These are phyloP conservation scores for Psittacara wagleri DNA, from an alignment of 2,113 vertebrate species.

Conservation along the genomic window DNA sequence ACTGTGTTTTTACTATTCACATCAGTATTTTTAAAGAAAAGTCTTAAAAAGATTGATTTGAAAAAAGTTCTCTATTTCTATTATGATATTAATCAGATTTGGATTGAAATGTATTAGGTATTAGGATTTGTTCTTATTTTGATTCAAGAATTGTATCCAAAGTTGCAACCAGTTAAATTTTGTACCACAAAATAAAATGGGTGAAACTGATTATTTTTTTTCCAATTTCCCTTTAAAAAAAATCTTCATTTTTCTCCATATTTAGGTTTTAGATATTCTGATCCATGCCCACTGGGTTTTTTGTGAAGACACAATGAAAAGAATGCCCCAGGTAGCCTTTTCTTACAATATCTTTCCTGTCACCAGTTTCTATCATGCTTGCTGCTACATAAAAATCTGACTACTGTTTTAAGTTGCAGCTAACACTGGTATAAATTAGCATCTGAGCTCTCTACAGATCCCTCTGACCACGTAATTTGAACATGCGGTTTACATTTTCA, in stretches of 20 bases:
- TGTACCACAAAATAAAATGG: not conserved
- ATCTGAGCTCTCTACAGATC: not conserved
- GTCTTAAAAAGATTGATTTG: not conserved
- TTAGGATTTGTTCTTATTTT: not conserved
- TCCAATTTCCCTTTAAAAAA: not conserved
- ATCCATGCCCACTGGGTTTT: not conserved
- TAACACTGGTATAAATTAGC: not conserved
- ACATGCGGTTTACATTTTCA: not conserved
- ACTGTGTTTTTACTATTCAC: not conserved
- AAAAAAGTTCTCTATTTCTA: not conserved
- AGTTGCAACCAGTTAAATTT: not conserved
- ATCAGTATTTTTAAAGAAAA: not conserved
- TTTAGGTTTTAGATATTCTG: not conserved
- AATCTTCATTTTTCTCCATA: rapidly evolving
- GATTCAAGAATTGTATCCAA: not conserved
- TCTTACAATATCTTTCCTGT: not conserved
- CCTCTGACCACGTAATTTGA: not conserved
- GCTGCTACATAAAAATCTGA: not conserved
- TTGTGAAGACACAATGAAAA: not conserved
- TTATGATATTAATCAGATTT: not conserved
- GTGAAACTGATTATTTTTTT: not conserved
- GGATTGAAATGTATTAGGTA: not conserved
- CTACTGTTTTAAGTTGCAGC: not conserved
- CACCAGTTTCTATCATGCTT: not conserved
- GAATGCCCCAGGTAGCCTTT: not conserved